These are phyloP conservation scores for Mimumesa dahlbomi DNA, from an alignment of 2,888 invertebrate species.

Conservation along the genomic window DNA sequence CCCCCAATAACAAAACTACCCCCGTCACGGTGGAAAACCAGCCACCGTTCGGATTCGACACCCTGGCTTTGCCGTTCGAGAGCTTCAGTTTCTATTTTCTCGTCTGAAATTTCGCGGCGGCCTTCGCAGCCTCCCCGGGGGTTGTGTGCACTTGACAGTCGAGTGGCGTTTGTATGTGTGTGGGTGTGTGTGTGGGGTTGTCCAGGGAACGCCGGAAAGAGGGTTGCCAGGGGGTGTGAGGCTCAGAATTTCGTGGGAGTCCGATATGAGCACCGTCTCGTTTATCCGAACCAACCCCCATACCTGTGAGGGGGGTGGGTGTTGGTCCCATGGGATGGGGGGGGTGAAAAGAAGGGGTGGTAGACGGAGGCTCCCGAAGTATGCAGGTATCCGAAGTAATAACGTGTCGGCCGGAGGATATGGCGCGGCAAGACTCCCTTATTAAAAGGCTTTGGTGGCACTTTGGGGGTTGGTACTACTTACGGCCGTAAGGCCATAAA, in stretches of 20 bases:
- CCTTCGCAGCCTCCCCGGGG: constrained; percentile 37
- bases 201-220: not conserved
- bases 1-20: too few species aligned
- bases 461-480: constrained; percentile 60
- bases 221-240: not conserved
- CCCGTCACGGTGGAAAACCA: too few species aligned
- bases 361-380: constrained; percentile 56
- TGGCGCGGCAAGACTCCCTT: constrained; percentile 55
- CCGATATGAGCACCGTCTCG: too few species aligned
- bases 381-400: constrained; percentile 68
- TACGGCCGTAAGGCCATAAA: constrained; percentile 60
- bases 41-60: too few species aligned
- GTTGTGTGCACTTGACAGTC: constrained; percentile 59
- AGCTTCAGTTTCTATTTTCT: constrained; percentile 51
- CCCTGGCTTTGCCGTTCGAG: too few species aligned
- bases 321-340: not conserved
- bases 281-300: too few species aligned
- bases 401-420: constrained; percentile 61
- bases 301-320: not conserved
- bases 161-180: not conserved
- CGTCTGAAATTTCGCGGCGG: constrained; percentile 50
- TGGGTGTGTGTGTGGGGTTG: not conserved
- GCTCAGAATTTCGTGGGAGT: constrained; percentile 20
- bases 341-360: constrained; percentile 1
- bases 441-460: constrained; percentile 71